These are phyloP conservation scores for Clarias pachynema DNA, from an alignment of 2,797 vertebrate species.

Conservation along the genomic window DNA sequence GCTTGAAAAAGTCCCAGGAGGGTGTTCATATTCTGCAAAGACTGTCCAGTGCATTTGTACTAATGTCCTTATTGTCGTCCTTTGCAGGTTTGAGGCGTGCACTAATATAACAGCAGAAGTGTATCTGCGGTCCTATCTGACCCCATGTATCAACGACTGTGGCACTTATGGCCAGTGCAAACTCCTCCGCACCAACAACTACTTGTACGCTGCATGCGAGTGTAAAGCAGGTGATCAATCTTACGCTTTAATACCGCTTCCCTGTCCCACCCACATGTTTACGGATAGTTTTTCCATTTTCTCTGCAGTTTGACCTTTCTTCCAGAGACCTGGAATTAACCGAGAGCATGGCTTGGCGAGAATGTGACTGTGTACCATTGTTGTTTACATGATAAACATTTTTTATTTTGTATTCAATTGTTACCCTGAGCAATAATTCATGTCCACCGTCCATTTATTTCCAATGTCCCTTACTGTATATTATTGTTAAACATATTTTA, in stretches of 20 bases:
- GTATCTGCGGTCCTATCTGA: slow-evolving; percentile 91
- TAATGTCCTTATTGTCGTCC: slow-evolving; percentile 15
- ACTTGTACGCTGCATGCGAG: slow-evolving; percentile 95
- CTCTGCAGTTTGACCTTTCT: background rate
- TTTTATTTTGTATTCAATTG: background rate
- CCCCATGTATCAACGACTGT: slow-evolving; percentile 95
- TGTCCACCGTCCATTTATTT: background rate
- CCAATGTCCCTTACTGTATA: no score
- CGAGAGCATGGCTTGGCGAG: background rate
- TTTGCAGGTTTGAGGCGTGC: slow-evolving; percentile 84
- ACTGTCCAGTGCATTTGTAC: background rate
- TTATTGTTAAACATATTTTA: background rate
- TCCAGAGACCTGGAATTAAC: background rate
- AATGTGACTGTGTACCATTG: background rate
- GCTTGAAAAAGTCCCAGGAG: slow-evolving; percentile 20
- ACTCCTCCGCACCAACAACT: slow-evolving; percentile 96
- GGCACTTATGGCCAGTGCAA: slow-evolving; percentile 98
- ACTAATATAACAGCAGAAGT: slow-evolving; percentile 88
- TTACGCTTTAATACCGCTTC: background rate
- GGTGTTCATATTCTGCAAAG: background rate
- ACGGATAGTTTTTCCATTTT: background rate
- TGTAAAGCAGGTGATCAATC: slow-evolving; percentile 92
- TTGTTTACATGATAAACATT: background rate
- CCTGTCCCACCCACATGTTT: background rate
- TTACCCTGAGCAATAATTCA: background rate